Percentiles rank a stretch among this genome's conserved stretches.
phyloP scores from a whole-genome alignment of 2,797 vertebrate genomes.

The Coluber constrictor region DNA sequence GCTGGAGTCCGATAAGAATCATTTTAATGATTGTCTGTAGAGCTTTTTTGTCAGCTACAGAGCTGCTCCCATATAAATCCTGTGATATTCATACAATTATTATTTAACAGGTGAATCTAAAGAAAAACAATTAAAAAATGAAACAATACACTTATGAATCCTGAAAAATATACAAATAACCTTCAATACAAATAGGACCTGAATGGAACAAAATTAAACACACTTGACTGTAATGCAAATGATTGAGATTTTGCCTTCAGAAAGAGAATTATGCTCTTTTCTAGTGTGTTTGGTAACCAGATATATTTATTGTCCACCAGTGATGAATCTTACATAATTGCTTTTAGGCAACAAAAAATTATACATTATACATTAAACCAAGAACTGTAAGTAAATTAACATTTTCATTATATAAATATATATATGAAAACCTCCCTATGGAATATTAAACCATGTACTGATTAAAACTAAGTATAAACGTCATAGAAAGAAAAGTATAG shows the following conservation, averaged over 20 bases:
- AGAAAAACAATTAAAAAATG: neutral
- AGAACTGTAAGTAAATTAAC: neutral
- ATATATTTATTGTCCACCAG: neutral
- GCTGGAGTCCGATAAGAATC: too few species aligned
- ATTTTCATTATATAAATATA: neutral
- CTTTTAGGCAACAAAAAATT: neutral
- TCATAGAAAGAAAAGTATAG: neutral
- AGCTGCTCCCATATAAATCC: neutral
- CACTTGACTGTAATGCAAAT: neutral
- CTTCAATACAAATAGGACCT: neutral
- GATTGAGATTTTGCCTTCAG: neutral
- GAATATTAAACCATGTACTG: neutral
- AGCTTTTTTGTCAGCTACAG: too few species aligned
- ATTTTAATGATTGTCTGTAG: too few species aligned
- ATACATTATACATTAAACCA: neutral
- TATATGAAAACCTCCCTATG: neutral
- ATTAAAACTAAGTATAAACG: neutral
- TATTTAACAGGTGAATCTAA: neutral
- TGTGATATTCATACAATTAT: neutral
- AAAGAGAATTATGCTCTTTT: neutral
- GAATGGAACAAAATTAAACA: neutral
- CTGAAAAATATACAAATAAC: neutral
- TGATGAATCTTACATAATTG: neutral
- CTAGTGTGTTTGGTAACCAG: neutral
- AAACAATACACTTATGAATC: neutral